A percentile compares a stretch with the other conserved stretches of the same genome.
phyloP scores from a whole-genome alignment of 2,113 vertebrate species.

The Desmodus rotundus region DNA sequence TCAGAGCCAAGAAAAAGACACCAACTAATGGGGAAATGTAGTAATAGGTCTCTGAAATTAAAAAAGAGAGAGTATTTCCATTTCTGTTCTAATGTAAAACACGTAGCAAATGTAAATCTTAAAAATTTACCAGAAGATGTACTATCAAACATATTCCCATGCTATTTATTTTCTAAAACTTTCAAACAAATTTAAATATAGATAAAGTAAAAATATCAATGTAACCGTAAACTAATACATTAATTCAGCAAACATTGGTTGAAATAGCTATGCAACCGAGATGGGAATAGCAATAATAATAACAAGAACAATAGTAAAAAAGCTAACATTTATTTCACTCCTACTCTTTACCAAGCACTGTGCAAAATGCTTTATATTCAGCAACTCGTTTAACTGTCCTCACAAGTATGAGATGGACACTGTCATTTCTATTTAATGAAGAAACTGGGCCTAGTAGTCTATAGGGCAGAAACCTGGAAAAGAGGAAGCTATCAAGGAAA shows the following conservation, averaged over 20 bases:
- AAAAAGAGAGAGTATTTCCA: background rate
- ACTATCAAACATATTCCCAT: background rate
- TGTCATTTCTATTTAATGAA: background rate
- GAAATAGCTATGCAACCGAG: background rate
- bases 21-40: constrained; percentile 94
- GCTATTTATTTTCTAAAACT: background rate
- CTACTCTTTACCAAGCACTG: background rate
- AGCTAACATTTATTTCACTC: background rate
- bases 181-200: background rate
- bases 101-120: background rate
- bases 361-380: background rate
- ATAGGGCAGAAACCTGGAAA: background rate
- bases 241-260: background rate
- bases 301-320: background rate
- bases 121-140: background rate
- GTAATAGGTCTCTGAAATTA: constrained; percentile 87
- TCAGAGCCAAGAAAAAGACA: constrained; percentile 94
- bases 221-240: background rate
- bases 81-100: constrained; percentile 3
- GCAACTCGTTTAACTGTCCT: background rate
- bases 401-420: background rate
- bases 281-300: background rate
- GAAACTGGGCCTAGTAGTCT: background rate
- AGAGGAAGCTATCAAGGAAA: background rate
- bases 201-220: constrained; percentile 3